Base-by-base conservation (phyloP, 2,888 invertebrate genomes). In the Thyatira batis region DNA sequence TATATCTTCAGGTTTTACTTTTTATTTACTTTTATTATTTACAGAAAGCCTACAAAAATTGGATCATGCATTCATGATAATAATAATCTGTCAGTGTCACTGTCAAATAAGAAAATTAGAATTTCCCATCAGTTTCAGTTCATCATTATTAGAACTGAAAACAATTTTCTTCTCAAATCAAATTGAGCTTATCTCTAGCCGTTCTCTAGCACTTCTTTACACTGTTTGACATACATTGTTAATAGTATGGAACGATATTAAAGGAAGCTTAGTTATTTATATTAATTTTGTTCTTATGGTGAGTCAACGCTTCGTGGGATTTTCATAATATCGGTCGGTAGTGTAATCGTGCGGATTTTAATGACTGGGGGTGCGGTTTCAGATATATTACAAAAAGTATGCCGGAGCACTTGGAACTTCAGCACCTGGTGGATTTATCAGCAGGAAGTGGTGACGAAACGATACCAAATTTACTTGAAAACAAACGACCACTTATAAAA, bases 351-450 rank as follows among this genome's bases (percentile, higher is more conserved):
- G 6, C 3, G n/a, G 45, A 6, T 11, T 1, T 23, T 8, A 45
- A 6, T 45, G 1, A 20, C 25, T 25, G 27, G 48, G 8, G 61
- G 63, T 71, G 66, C 60, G 63, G 60, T 80, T 80, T 69, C 72
- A 79, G 80, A 53, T 61, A 13, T 45, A 59, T 52, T 55, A 55
- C 57, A 53, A 60, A 57, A 76, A 64, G 60, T 60, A 96, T 96
- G 95, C 93, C 95, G 53, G 96, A 96, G 82, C 95, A 95, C 78
- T 87, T 96, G 67, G 97, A 97, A 86, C 91, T 97, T 53, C 96
- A 96, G 84, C 96, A 96, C 74, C 93, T 97, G 60, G 96, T 96
- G 50, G 95, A 95, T 64, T 92, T 92, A 52, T 92, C 92, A 21
- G 84, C 83, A 17, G 90, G 93, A 50, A 93, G 92, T 62, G 92